Evolutionary conservation across 1,140 invertebrate genomes (phyloP).

Genomic region (Scylla paramamosain): DNA sequence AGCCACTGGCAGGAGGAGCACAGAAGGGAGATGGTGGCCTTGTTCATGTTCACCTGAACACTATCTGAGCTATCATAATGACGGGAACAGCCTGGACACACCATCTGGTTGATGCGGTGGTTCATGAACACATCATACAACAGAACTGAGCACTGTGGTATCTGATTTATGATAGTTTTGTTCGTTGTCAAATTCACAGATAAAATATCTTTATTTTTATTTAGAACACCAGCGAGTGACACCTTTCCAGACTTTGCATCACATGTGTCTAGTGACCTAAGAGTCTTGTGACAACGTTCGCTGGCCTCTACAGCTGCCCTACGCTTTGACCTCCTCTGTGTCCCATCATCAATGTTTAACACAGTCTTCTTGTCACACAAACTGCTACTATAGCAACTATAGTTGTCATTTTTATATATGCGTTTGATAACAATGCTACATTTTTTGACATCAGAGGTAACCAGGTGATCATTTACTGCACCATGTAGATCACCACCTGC

Average conservation of each 20-base stretch:
- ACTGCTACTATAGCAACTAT: constrained; percentile 69
- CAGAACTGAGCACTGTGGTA: constrained; percentile 66
- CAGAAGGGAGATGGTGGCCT: constrained; percentile 62
- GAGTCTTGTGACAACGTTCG: constrained; percentile 62
- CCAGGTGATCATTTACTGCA: constrained; percentile 41
- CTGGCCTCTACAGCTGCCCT: constrained; percentile 68
- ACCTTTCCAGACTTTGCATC: constrained; percentile 51
- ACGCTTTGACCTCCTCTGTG: constrained; percentile 55
- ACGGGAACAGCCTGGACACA: constrained; percentile 65
- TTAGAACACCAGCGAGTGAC: constrained; percentile 42
- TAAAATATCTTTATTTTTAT: constrained; percentile 44
- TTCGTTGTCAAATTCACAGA: constrained; percentile 43
- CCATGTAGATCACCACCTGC: background rate
- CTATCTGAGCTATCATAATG: constrained; percentile 69
- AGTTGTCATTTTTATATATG: constrained; percentile 63
- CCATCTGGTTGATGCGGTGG: constrained; percentile 63
- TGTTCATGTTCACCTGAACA: constrained; percentile 67
- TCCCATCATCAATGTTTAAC: constrained; percentile 31
- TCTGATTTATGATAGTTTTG: constrained; percentile 34
- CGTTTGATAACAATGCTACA: constrained; percentile 72
- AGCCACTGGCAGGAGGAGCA: constrained; percentile 67
- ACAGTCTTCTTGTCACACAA: constrained; percentile 57
- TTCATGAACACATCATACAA: constrained; percentile 72
- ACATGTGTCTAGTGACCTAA: constrained; percentile 51
- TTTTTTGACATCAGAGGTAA: constrained; percentile 62